Evolutionary conservation across 2,888 invertebrate genomes (phyloP).

Genomic region (Corythucha ciliata): DNA sequence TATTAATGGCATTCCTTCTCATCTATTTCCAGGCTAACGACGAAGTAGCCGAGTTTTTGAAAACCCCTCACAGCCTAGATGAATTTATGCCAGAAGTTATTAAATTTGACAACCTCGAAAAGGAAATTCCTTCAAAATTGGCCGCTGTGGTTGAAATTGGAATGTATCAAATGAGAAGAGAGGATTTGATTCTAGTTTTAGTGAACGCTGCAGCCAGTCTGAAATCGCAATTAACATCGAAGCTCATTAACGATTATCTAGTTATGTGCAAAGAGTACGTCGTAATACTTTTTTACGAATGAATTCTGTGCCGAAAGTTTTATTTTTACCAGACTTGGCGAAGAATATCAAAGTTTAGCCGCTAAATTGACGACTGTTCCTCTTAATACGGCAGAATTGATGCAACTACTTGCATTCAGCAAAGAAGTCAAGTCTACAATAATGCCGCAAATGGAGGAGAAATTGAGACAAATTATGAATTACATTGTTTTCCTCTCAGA

Average conservation of each 20-base stretch:
- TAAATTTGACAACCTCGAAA: slow-evolving; percentile 44
- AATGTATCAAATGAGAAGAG: slow-evolving; percentile 75
- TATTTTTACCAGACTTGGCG: slow-evolving; percentile 54
- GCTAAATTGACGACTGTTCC: slow-evolving; percentile 71
- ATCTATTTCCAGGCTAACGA: slow-evolving; percentile 51
- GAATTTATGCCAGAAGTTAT: slow-evolving; percentile 42
- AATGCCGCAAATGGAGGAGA: slow-evolving; percentile 64
- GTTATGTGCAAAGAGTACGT: slow-evolving; percentile 60
- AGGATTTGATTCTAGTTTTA: slow-evolving; percentile 62
- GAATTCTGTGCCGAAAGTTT: too few relatives aligned
- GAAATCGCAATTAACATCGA: slow-evolving; percentile 57
- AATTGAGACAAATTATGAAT: slow-evolving; percentile 53
- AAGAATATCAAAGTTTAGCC: slow-evolving; percentile 72
- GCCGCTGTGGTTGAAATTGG: slow-evolving; percentile 65
- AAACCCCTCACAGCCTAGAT: slow-evolving; percentile 53
- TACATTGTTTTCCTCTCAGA: slow-evolving; percentile 79
- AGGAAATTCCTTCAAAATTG: slow-evolving; percentile 46
- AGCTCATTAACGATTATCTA: slow-evolving; percentile 74
- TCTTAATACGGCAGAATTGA: slow-evolving; percentile 71
- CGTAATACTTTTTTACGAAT: too few relatives aligned
- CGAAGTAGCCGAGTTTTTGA: slow-evolving; percentile 58
- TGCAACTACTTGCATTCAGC: slow-evolving; percentile 70
- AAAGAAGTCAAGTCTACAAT: slow-evolving; percentile 61
- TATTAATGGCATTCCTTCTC: slow-evolving; percentile 13
- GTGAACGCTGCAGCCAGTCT: slow-evolving; percentile 58